Base-by-base conservation (phyloP, 2,888 invertebrate species). In the Cryptus viduatorius region DNA sequence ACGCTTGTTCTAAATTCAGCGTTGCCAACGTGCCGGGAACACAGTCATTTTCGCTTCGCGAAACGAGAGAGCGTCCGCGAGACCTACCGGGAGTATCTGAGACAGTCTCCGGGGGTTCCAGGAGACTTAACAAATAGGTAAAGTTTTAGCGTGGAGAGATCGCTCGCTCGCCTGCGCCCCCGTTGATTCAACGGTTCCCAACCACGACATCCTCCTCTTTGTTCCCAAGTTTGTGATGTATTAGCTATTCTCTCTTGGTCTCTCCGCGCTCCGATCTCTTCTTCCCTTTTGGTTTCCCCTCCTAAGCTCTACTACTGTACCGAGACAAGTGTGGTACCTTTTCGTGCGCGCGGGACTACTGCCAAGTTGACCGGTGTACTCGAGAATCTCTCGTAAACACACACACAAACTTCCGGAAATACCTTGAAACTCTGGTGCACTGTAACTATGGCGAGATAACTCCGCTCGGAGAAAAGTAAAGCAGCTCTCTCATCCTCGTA, bases 111-210 rank as follows among this genome's bases (percentile, higher is more conserved):
- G 90, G 67, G 79, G 82, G 71, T 84, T 84, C 79, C 48, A 71
- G 90, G 91, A 93, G 93, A 93, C 93, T 93, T 93, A 93, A 94
- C 93, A 93, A 93, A 94, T 93, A 93, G 93, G 92, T 87, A 94
- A 94, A 94, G 93, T 94, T 93, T 93, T 88, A 85, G 87, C 83
- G 87, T 44, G 46, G 83, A 73, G 68, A 71, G 75, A 69, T 31
- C 72, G 72, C 16, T 48, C 69, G 76, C 46, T 71, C 76, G 86
- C 86, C 86, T 14, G 59, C 24, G 24, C 24, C 48, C 14, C 48
- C 88, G 89, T 88, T 92, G 91, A 92, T 93, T 91, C 92, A 89
- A 90, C 89, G 89, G 37, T 37, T 87, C 86, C 88, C 88, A 87
- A 85, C 91, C 88, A 88, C 93, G 91, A 91, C 93, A 92, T 93